Evolutionary conservation across 2,888 invertebrate genomes (phyloP).

Genomic region (Nomada goodeniana): DNA sequence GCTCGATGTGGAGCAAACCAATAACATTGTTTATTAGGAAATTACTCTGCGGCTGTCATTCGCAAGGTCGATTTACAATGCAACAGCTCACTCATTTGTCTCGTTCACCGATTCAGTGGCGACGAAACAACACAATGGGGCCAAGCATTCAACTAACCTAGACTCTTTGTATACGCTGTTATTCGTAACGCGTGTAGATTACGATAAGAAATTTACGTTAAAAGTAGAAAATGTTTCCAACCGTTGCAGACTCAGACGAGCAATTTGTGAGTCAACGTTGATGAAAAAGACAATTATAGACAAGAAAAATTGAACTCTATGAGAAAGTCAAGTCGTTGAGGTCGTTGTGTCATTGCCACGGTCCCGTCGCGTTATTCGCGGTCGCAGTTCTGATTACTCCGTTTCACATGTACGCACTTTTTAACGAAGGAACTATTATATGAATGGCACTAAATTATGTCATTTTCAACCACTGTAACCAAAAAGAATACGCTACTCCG

Average conservation of each 20-base stretch:
- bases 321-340: slow-evolving; percentile 49
- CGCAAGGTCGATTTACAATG: slow-evolving; percentile 45
- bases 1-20: slow-evolving; percentile 2
- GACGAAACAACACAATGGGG: slow-evolving; percentile 45
- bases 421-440: slow-evolving; percentile 37
- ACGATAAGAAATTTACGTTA: not conserved
- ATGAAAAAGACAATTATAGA: not conserved
- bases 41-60: slow-evolving; percentile 39
- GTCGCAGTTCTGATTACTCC: slow-evolving; percentile 62
- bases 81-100: slow-evolving; percentile 43
- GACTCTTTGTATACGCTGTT: slow-evolving; percentile 38
- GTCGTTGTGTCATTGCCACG: slow-evolving; percentile 68
- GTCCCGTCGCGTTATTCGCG: slow-evolving; percentile 57
- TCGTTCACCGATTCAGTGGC: slow-evolving; percentile 32
- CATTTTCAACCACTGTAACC: slow-evolving; percentile 66
- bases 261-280: slow-evolving; percentile 11
- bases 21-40: slow-evolving; percentile 48
- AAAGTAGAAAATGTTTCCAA: not conserved
- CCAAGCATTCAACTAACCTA: slow-evolving; percentile 56
- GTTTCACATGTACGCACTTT: slow-evolving; percentile 59
- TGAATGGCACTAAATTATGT: slow-evolving; percentile 66
- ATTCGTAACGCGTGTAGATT: slow-evolving; percentile 41
- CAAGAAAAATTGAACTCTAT: slow-evolving; percentile 16
- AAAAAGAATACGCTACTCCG: slow-evolving; percentile 48
- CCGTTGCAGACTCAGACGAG: slow-evolving; percentile 1